Evolutionary conservation across 2,797 vertebrate genomes (phyloP), one percentile per base, ranked within the genome.

Genomic region (Chanos chanos): DNA sequence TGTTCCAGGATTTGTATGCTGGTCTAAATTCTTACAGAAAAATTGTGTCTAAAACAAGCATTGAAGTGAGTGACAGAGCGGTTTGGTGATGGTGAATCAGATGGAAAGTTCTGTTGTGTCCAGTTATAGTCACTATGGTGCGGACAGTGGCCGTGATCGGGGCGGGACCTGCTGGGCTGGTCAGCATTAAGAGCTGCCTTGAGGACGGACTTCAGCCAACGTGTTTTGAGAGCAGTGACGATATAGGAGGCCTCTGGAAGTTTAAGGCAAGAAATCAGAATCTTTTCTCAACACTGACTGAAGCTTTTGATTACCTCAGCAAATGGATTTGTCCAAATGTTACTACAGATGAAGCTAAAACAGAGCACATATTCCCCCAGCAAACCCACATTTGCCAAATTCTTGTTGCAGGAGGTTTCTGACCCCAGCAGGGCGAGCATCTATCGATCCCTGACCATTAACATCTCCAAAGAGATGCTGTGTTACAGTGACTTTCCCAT

Each of bases 401-500:
- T 10, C 16, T n/a, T n/a, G n/a, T n/a, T n/a, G n/a, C 73, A 98
- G 94, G 92, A 95, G 75, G 75, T 90, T 49, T 77, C 91, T 0
- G 92, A 96, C 76, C 52, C 89, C 0, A 80, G 91, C 52, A 80
- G 85, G 64, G 88, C 93, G 24, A 96, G 94, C 69, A 88, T 94
- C 53, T 97, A 95, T 56, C 84, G 84, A 0, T 95, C 93, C 0
- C 78, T 96, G 75, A 90, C 95, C 73, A 94, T 93, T 81, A 98
- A 96, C 85, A 92, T 87, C 27, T 93, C 88, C 51, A 96, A 94
- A 73, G 94, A 97, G 81, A 94, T 94, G 92, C 94, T 92, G 37
- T 89, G 87, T 1, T 96, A 82, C 77, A 90, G 94, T 0, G 91
- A 97, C 68, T 95, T 90, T 30, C 93, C 93, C 9, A 94, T 91